Conservation (phyloP, 2,797 vertebrate species). For the Tapera naevia region DNA sequence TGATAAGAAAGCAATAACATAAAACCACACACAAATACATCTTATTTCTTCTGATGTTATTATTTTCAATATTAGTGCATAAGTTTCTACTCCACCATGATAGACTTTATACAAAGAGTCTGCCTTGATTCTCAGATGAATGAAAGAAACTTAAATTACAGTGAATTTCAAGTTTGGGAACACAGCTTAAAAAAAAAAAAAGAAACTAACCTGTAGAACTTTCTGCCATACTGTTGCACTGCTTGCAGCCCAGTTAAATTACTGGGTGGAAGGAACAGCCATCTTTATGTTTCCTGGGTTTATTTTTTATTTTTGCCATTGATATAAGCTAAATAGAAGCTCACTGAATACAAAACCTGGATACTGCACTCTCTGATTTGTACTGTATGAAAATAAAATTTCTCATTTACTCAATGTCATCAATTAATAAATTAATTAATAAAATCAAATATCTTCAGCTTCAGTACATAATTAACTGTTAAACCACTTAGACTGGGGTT, state of each 20-base stretch:
- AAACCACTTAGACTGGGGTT: background rate
- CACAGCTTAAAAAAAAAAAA: background rate
- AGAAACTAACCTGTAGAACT: background rate
- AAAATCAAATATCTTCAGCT: background rate
- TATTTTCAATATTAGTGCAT: background rate
- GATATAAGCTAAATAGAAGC: background rate
- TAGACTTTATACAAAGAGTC: background rate
- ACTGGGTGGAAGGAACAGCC: background rate
- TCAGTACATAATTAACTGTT: background rate
- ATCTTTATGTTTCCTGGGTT: background rate
- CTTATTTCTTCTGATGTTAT: background rate
- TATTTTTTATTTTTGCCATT: background rate
- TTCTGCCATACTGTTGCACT: background rate
- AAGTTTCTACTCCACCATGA: background rate
- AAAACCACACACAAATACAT: background rate
- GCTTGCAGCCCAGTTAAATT: background rate
- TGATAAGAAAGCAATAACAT: background rate
- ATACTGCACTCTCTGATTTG: background rate
- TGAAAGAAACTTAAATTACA: background rate
- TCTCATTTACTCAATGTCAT: background rate
- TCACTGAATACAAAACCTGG: background rate
- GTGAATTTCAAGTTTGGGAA: slow-evolving; percentile 4
- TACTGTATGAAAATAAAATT: background rate
- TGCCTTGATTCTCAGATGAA: background rate
- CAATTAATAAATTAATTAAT: too few species aligned